Evolutionary conservation across 2,888 invertebrate genomes (phyloP).

Genomic region (Adineta ricciae): DNA sequence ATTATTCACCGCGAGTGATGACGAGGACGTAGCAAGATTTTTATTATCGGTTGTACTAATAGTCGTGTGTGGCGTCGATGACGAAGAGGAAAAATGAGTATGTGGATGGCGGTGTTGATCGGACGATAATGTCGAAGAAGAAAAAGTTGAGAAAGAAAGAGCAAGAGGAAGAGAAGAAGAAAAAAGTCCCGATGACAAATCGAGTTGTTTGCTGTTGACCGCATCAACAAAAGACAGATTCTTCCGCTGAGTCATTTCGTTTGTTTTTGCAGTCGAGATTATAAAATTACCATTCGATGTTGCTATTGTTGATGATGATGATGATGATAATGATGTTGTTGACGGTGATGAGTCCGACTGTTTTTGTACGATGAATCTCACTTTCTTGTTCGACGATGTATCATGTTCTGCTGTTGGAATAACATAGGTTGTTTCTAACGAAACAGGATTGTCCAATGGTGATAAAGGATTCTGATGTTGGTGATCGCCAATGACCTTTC

Average conservation of each 20-base stretch:
- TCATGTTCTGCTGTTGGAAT: neutral
- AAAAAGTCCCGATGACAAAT: conserved; percentile 29
- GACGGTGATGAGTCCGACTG: neutral
- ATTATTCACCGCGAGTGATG: neutral
- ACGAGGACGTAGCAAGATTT: conserved; percentile 1
- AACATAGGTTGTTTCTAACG: neutral
- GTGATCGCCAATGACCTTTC: neutral
- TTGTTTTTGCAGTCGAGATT: neutral
- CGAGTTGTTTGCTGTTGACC: conserved; percentile 29
- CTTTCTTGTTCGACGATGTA: neutral
- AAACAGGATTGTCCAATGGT: neutral
- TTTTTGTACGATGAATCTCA: neutral
- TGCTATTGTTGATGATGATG: neutral
- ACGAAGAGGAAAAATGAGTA: conserved; percentile 6
- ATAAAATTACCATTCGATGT: neutral
- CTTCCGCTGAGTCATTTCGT: neutral
- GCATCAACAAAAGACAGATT: conserved; percentile 29
- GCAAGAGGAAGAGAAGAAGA: conserved; percentile 4
- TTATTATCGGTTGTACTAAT: neutral
- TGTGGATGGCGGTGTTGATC: neutral
- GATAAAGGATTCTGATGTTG: neutral
- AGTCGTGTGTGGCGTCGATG: neutral
- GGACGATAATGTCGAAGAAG: neutral
- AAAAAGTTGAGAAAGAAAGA: conserved; percentile 14
- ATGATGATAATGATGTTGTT: neutral